Conservation (phyloP, 2,888 invertebrate species). For the Leptura quadrifasciata region DNA sequence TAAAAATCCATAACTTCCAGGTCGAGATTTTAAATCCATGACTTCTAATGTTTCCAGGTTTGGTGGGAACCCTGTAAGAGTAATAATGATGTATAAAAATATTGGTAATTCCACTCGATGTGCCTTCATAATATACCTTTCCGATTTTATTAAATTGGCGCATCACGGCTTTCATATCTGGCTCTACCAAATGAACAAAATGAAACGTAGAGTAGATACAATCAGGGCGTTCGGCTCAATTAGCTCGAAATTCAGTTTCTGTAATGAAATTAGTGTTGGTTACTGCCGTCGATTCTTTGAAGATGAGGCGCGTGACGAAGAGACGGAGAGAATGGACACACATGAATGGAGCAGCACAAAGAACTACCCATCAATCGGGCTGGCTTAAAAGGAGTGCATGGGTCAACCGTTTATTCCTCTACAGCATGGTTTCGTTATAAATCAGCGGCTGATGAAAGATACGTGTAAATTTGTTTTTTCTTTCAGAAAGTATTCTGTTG, state of each 20-base stretch:
- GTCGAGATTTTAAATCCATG: too few species aligned
- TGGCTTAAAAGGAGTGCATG: constrained; percentile 26
- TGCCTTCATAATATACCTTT: constrained; percentile 4
- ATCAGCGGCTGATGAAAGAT: constrained; percentile 12
- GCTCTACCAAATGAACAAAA: constrained; percentile 31
- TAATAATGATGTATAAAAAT: not conserved
- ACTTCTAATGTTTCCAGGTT: too few species aligned
- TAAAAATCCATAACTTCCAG: too few species aligned
- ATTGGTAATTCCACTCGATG: not conserved
- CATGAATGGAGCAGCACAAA: constrained; percentile 34
- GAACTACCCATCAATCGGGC: constrained; percentile 17
- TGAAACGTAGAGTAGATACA: constrained; percentile 43
- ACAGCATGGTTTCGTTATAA: constrained; percentile 28
- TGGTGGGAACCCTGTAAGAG: too few species aligned
- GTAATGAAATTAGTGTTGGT: constrained; percentile 60
- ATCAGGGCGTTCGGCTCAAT: constrained; percentile 57
- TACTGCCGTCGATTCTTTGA: constrained; percentile 60
- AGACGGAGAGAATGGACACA: constrained; percentile 24
- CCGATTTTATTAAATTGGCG: constrained; percentile 22
- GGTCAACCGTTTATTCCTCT: constrained; percentile 31
- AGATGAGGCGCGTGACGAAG: constrained; percentile 64
- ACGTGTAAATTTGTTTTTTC: not conserved
- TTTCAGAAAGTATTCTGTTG: not conserved
- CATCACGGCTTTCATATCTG: constrained; percentile 18
- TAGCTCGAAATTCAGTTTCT: constrained; percentile 60